These are phyloP conservation scores for Rhyacichthys aspro DNA, from an alignment of 2,797 vertebrate genomes.

Conservation along the genomic window DNA sequence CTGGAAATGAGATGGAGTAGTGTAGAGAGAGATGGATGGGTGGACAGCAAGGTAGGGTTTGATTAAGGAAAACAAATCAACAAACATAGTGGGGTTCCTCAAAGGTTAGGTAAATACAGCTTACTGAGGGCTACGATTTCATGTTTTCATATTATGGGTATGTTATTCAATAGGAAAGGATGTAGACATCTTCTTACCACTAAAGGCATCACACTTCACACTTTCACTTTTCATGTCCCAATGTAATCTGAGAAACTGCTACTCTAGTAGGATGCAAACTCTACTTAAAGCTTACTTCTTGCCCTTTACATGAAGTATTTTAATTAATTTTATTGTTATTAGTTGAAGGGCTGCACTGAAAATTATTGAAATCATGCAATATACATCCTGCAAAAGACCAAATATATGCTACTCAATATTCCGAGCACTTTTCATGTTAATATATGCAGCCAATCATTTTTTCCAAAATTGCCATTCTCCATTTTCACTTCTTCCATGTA, in stretches of 20 bases:
- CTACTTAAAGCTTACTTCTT: background rate
- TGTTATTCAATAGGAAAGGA: too few relatives aligned
- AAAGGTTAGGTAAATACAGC: background rate
- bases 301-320: background rate
- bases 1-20: conserved; percentile 20
- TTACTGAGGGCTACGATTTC: too few relatives aligned
- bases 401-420: too few relatives aligned
- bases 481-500: too few relatives aligned
- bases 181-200: too few relatives aligned
- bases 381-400: background rate
- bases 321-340: background rate
- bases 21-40: conserved; percentile 16
- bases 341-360: background rate
- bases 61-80: conserved; percentile 1
- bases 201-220: too few relatives aligned
- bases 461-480: too few relatives aligned
- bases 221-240: background rate
- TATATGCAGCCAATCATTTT: too few relatives aligned
- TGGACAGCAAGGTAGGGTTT: conserved; percentile 5
- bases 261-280: background rate
- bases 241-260: background rate
- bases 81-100: background rate
- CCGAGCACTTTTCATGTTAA: too few relatives aligned
- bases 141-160: too few relatives aligned
- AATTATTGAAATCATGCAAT: background rate